Conservation (phyloP, 1,140 invertebrate species). For the Onthophagus taurus region DNA sequence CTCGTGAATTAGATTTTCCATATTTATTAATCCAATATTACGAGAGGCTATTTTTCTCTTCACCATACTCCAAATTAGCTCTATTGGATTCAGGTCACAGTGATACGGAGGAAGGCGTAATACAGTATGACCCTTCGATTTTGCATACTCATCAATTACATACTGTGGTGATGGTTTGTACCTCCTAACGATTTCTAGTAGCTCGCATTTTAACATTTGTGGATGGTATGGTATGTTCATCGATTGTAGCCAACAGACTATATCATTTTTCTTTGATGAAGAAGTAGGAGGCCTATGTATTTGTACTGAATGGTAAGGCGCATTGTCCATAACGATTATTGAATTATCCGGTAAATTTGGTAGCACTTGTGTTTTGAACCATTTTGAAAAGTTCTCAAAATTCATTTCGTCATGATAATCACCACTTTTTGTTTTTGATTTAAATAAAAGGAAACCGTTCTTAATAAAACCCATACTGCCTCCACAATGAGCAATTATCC, state of each 20-base stretch:
- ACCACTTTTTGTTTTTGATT: constrained; percentile 16
- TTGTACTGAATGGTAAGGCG: constrained; percentile 32
- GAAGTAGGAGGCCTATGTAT: constrained; percentile 20
- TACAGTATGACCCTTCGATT: constrained; percentile 19
- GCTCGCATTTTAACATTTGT: constrained; percentile 11
- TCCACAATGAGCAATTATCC: constrained; percentile 28
- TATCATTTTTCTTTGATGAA: constrained; percentile 27
- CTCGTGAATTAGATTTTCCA: too few species aligned
- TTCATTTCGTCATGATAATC: constrained; percentile 32
- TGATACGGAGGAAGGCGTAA: constrained; percentile 32
- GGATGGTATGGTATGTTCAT: constrained; percentile 15
- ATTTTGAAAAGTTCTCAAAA: constrained; percentile 17
- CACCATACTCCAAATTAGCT: constrained; percentile 31
- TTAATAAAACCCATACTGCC: constrained; percentile 21
- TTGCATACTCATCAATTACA: too few species aligned
- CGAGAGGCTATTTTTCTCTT: constrained; percentile 28
- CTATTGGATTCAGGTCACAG: constrained; percentile 35
- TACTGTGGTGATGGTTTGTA: too few species aligned
- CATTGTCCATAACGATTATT: constrained; percentile 37
- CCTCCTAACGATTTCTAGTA: too few species aligned
- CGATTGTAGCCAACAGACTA: constrained; percentile 23
- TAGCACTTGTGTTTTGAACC: constrained; percentile 21
- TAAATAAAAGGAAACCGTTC: constrained; percentile 21
- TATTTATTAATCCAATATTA: constrained; percentile 19
- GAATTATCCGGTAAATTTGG: constrained; percentile 29